phyloP scores from a whole-genome alignment of 2,113 vertebrate genomes.

The Ellobius talpinus region DNA sequence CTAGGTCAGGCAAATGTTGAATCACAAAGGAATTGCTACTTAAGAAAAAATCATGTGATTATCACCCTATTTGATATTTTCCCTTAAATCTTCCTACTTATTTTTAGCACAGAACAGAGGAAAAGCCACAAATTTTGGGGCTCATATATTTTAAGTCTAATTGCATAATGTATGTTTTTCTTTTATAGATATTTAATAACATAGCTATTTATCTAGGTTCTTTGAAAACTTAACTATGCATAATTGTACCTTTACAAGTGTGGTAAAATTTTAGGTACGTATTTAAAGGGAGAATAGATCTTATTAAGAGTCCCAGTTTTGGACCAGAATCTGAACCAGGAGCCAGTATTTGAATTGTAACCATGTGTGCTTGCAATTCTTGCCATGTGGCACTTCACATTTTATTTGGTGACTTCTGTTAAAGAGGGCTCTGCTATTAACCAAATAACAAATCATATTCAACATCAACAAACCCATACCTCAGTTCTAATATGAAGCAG shows the following conservation, averaged over 20 bases:
- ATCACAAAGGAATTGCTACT: neutral
- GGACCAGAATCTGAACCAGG: neutral
- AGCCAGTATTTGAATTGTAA: neutral
- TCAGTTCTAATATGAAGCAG: neutral
- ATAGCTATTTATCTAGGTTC: neutral
- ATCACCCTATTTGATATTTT: neutral
- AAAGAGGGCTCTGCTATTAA: neutral
- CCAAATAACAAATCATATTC: neutral
- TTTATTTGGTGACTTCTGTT: slow-evolving; percentile 9
- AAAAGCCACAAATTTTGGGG: neutral
- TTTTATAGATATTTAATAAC: neutral
- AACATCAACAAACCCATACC: neutral
- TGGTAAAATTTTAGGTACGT: neutral
- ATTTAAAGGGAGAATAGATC: neutral
- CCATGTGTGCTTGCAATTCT: neutral
- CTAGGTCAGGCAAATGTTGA: neutral
- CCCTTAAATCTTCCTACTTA: neutral
- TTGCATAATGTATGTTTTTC: neutral
- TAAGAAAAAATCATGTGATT: neutral
- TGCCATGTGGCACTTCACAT: neutral
- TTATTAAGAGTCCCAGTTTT: neutral
- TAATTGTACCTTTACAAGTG: neutral
- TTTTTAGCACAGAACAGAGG: neutral
- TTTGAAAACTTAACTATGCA: neutral
- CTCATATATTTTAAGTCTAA: neutral